Evolutionary conservation across 2,797 vertebrate genomes (phyloP).

Genomic region (Eospalax fontanierii): DNA sequence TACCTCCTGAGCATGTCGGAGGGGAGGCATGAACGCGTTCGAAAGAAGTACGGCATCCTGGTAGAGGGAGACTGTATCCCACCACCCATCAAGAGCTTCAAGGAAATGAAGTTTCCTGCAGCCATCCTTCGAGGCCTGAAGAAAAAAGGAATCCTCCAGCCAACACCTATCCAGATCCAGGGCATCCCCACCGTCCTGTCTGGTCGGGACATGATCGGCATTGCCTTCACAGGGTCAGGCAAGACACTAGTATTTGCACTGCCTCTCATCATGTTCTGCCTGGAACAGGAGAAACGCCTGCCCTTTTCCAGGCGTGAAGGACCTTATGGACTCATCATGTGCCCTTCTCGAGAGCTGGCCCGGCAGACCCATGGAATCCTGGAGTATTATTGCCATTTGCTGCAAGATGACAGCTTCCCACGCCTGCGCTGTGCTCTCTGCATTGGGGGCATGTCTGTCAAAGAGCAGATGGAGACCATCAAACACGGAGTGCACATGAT

Average conservation of each 20-base stretch:
- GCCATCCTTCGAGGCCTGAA: slow-evolving; percentile 98
- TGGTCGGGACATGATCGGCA: slow-evolving; percentile 99
- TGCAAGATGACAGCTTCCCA: slow-evolving; percentile 97
- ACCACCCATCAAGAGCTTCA: slow-evolving; percentile 94
- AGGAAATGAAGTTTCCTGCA: slow-evolving; percentile 82
- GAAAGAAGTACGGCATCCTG: slow-evolving; percentile 98
- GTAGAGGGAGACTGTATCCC: slow-evolving; percentile 98
- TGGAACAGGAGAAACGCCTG: slow-evolving; percentile 98
- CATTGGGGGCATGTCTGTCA: slow-evolving; percentile 99
- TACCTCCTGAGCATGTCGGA: slow-evolving; percentile 96
- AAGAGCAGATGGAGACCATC: slow-evolving; percentile 99
- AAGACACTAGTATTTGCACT: slow-evolving; percentile 98
- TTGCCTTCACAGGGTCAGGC: slow-evolving; percentile 98
- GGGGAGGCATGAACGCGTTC: slow-evolving; percentile 95
- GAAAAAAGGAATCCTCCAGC: slow-evolving; percentile 98
- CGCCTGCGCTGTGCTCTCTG: slow-evolving; percentile 96
- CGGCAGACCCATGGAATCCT: slow-evolving; percentile 98
- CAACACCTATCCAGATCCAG: slow-evolving; percentile 99
- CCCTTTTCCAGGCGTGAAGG: slow-evolving; percentile 98
- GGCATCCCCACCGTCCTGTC: slow-evolving; percentile 98
- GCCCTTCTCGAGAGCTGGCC: slow-evolving; percentile 98
- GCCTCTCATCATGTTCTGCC: slow-evolving; percentile 97
- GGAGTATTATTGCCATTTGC: slow-evolving; percentile 97
- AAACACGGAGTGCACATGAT: slow-evolving; percentile 99
- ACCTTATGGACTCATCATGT: slow-evolving; percentile 99